These are phyloP conservation scores for Pycnomerus fuliginosus DNA, from an alignment of 2,888 invertebrate genomes.

Conservation along the genomic window DNA sequence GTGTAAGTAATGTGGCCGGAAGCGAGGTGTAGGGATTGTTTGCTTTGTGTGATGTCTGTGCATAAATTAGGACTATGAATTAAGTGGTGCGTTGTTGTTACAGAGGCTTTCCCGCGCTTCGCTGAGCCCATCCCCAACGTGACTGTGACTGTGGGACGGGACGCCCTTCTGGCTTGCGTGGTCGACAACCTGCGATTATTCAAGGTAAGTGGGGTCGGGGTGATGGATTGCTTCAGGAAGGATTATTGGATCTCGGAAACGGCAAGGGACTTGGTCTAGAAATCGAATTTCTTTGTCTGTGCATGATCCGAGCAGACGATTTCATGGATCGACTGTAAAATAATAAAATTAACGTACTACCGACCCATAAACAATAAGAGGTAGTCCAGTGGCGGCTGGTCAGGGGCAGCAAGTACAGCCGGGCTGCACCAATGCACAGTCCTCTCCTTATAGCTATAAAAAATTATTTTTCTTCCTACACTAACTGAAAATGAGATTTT, in stretches of 20 bases:
- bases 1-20: too few species aligned
- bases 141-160: conserved; percentile 83
- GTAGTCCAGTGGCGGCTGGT: too few species aligned
- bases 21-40: too few species aligned
- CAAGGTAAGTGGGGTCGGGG: conserved; percentile 63
- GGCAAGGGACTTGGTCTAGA: conserved; percentile 42
- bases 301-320: conserved; percentile 28
- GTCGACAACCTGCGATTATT: conserved; percentile 85
- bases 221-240: conserved; percentile 42
- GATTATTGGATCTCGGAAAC: conserved; percentile 49
- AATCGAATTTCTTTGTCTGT: conserved; percentile 48
- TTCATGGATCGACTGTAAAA: conserved; percentile 44
- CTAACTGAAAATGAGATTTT: too few species aligned
- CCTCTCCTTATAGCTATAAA: too few species aligned
- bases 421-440: too few species aligned
- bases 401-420: too few species aligned
- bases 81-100: conserved; percentile 35
- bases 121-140: conserved; percentile 88
- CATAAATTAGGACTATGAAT: conserved; percentile 6
- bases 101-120: conserved; percentile 70
- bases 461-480: too few species aligned
- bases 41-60: neutral
- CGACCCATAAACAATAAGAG: conserved; percentile 47
- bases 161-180: conserved; percentile 84
- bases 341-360: conserved; percentile 49